Evolutionary conservation across 2,797 vertebrate species (phyloP).

Genomic region (Perodicticus potto): DNA sequence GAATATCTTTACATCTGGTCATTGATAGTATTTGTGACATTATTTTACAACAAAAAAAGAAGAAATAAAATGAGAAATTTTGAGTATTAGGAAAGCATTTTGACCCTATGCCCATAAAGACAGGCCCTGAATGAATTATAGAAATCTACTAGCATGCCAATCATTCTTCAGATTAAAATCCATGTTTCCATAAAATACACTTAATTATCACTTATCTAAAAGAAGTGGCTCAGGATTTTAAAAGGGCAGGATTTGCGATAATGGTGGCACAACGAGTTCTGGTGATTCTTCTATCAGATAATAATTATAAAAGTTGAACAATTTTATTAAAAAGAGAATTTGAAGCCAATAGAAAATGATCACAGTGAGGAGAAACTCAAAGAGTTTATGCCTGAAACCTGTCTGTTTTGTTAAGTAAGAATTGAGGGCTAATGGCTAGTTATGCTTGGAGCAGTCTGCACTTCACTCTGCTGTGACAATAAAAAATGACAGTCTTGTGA

Average conservation of each 20-base stretch:
- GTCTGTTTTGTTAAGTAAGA: neutral
- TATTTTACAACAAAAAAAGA: neutral
- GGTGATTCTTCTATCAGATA: neutral
- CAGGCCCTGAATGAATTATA: too few relatives aligned
- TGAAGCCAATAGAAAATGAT: slow-evolving; percentile 43
- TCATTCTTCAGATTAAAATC: slow-evolving; percentile 33
- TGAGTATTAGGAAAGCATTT: neutral
- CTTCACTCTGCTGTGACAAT: neutral
- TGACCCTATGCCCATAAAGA: neutral
- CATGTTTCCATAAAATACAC: neutral
- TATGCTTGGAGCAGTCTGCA: neutral
- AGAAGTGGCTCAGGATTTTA: neutral
- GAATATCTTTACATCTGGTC: neutral
- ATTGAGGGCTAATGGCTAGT: neutral
- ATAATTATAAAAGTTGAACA: slow-evolving; percentile 34
- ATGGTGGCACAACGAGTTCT: neutral
- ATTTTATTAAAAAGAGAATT: neutral
- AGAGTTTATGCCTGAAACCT: neutral
- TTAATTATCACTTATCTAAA: slow-evolving; percentile 13
- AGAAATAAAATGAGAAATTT: neutral
- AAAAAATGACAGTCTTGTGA: neutral
- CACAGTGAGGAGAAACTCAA: neutral
- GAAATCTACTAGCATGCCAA: neutral
- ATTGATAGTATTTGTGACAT: neutral
- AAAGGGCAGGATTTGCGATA: neutral